These are phyloP conservation scores for Hylia prasina DNA, from an alignment of 2,113 vertebrate species.

Conservation along the genomic window DNA sequence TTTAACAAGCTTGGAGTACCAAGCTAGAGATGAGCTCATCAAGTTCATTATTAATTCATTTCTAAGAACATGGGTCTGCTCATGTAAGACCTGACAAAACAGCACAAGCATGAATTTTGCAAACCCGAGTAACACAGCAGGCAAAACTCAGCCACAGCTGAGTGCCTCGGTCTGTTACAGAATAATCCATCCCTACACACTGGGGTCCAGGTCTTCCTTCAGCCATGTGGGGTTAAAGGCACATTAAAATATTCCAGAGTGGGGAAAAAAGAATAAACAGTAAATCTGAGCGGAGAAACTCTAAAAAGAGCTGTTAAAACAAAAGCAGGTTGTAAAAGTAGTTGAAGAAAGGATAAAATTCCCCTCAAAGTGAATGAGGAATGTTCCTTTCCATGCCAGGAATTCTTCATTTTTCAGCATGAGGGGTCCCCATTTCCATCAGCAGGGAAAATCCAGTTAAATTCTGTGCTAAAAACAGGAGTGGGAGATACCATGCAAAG, in stretches of 20 bases:
- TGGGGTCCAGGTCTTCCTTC: neutral
- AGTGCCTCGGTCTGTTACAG: neutral
- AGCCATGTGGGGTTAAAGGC: neutral
- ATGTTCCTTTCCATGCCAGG: neutral
- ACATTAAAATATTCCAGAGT: neutral
- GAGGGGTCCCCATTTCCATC: neutral
- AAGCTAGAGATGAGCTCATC: constrained; percentile 23
- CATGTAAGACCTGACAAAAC: constrained; percentile 19
- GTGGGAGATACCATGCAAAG: neutral
- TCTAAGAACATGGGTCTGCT: constrained; percentile 22
- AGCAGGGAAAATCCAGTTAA: neutral
- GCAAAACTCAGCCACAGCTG: neutral
- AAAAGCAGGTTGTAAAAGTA: neutral
- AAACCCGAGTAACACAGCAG: constrained; percentile 26
- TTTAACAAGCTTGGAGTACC: constrained; percentile 3
- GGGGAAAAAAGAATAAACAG: neutral
- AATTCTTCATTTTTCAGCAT: neutral
- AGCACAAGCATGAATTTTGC: constrained; percentile 38
- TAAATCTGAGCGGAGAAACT: neutral
- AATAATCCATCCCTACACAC: neutral
- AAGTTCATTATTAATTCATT: constrained; percentile 56
- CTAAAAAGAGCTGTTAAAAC: neutral
- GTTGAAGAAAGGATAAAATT: neutral
- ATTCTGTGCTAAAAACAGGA: neutral
- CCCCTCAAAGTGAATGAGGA: neutral